phyloP scores from a whole-genome alignment of 2,888 invertebrate species.

The Pogonocherus hispidulus region DNA sequence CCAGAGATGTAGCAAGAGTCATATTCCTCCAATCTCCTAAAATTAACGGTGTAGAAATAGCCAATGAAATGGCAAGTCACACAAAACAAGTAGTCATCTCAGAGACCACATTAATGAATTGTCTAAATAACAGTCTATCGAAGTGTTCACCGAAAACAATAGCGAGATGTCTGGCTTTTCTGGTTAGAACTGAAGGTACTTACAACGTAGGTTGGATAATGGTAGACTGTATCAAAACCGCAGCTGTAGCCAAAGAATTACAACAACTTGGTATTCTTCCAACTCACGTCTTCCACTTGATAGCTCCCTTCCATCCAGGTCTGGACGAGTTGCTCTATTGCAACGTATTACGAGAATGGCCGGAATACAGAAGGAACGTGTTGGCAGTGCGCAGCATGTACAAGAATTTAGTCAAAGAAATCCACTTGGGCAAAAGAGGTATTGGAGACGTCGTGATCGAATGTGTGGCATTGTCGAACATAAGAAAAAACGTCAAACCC shows the following conservation, averaged over 20 bases:
- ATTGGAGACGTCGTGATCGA: conserved; percentile 65
- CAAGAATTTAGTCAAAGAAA: conserved; percentile 54
- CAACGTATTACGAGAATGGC: conserved; percentile 61
- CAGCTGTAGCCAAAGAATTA: conserved; percentile 68
- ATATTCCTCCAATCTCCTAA: conserved; percentile 73
- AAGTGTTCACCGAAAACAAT: conserved; percentile 51
- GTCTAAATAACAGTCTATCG: conserved; percentile 33
- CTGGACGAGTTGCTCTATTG: conserved; percentile 63
- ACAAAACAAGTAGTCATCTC: conserved; percentile 62
- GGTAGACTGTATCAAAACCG: conserved; percentile 69
- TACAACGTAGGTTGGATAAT: conserved; percentile 54
- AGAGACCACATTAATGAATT: conserved; percentile 28
- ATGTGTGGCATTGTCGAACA: conserved; percentile 63
- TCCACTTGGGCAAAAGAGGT: conserved; percentile 40
- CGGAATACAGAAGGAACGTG: conserved; percentile 62
- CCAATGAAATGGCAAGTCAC: conserved; percentile 56
- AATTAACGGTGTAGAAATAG: conserved; percentile 63
- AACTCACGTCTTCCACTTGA: conserved; percentile 71
- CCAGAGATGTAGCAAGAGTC: conserved; percentile 70
- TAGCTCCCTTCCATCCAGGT: conserved; percentile 62
- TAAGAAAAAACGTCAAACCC: conserved; percentile 65
- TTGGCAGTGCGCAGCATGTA: conserved; percentile 65
- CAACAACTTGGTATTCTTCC: conserved; percentile 69
- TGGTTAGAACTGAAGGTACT: conserved; percentile 56
- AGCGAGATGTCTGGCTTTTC: conserved; percentile 59